Conservation (phyloP, 2,797 vertebrate genomes). For the Lepidocolaptes lacrymiger region DNA sequence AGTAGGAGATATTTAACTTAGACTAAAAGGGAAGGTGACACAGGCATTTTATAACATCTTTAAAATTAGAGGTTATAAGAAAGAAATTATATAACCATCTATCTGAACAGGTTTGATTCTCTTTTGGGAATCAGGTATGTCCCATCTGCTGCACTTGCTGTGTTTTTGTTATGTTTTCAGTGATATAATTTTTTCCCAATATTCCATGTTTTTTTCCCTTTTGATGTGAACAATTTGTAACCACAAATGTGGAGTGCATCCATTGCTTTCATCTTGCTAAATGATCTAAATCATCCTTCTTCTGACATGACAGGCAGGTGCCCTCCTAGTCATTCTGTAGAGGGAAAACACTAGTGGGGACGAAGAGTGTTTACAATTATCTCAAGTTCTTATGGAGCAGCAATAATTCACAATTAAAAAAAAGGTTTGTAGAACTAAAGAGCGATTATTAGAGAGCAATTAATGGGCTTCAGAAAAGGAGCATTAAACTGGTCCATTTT, state of each 20-base stretch:
- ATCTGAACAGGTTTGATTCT: neutral
- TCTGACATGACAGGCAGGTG: neutral
- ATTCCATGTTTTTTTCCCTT: neutral
- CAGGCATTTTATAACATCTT: neutral
- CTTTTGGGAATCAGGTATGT: neutral
- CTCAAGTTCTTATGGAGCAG: neutral
- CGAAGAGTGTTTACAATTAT: neutral
- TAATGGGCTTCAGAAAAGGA: neutral
- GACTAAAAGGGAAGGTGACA: neutral
- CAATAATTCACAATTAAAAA: neutral
- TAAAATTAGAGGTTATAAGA: neutral
- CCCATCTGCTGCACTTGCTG: neutral
- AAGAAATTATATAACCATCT: neutral
- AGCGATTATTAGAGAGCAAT: neutral
- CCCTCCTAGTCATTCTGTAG: neutral
- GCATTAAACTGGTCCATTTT: neutral
- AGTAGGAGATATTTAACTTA: neutral
- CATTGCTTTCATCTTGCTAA: neutral
- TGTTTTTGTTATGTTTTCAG: neutral
- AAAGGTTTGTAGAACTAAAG: neutral
- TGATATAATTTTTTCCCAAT: neutral
- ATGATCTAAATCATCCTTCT: neutral
- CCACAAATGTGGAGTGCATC: neutral
- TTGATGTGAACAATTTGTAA: neutral
- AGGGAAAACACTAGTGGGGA: neutral